These are phyloP conservation scores for Mechanitis mazaeus DNA, from an alignment of 2,888 invertebrate species.

Conservation along the genomic window DNA sequence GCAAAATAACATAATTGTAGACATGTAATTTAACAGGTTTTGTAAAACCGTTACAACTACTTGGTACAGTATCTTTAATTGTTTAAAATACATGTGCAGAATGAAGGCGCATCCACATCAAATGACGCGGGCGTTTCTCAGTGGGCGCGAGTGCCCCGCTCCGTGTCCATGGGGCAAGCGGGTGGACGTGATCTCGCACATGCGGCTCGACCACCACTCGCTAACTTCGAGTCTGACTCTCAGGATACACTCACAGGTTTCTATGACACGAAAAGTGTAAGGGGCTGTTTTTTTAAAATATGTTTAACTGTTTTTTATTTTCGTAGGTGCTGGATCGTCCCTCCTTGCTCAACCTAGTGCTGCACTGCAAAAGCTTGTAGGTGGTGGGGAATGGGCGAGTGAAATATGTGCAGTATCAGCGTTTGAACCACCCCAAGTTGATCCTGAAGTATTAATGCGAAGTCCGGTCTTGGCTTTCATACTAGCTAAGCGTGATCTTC, in stretches of 20 bases:
- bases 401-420: conserved; percentile 53
- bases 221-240: conserved; percentile 34
- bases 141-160: conserved; percentile 85
- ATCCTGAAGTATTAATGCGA: conserved; percentile 78
- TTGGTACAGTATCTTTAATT: too few relatives aligned
- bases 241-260: conserved; percentile 72
- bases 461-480: conserved; percentile 93
- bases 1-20: too few relatives aligned
- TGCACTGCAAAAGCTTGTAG: conserved; percentile 87
- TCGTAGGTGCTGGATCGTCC: conserved; percentile 84
- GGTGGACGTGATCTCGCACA: conserved; percentile 70
- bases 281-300: neutral
- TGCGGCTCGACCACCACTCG: conserved; percentile 49
- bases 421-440: conserved; percentile 58
- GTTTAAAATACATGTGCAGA: conserved; percentile 4
- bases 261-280: neutral
- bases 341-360: conserved; percentile 93
- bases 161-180: conserved; percentile 89
- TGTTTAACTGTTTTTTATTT: conserved; percentile 12
- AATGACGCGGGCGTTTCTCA: conserved; percentile 30
- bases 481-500: conserved; percentile 89
- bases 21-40: too few relatives aligned
- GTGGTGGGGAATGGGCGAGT: conserved; percentile 47
- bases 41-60: too few relatives aligned
- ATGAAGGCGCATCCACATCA: conserved; percentile 12